Conservation (phyloP, 1,140 invertebrate species). For the Cydia strobilella region DNA sequence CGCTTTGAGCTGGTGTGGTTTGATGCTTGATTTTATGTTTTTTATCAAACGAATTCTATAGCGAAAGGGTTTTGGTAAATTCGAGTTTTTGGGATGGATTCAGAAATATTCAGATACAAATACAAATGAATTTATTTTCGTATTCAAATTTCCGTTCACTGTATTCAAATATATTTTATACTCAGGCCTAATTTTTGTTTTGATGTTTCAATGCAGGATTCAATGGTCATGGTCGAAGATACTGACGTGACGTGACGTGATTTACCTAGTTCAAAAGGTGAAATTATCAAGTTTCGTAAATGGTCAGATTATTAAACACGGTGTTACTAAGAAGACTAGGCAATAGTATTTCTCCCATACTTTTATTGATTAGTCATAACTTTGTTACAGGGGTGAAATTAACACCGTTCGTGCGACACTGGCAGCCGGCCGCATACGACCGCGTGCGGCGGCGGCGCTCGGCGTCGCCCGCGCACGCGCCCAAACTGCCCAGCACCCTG, state of each 20-base stretch:
- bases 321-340: neutral
- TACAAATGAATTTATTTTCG: too few species aligned
- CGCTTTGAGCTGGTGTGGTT: constrained; percentile 17
- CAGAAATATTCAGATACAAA: too few species aligned
- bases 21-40: neutral
- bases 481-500: constrained; percentile 52
- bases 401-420: constrained; percentile 69
- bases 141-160: too few species aligned
- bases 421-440: constrained; percentile 66
- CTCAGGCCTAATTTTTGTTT: too few species aligned
- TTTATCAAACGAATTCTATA: constrained; percentile 2
- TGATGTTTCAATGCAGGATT: too few species aligned
- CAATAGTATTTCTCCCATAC: too few species aligned
- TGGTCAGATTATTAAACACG: too few species aligned
- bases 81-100: neutral
- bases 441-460: constrained; percentile 50
- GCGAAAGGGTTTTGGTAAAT: neutral
- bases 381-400: constrained; percentile 60
- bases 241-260: too few species aligned
- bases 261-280: too few species aligned
- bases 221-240: too few species aligned
- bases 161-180: too few species aligned
- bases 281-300: too few species aligned
- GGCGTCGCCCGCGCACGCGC: constrained; percentile 44
- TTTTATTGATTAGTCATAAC: neutral